Conservation (phyloP, 2,888 invertebrate genomes). For the Zygothrica quintamaculata region DNA sequence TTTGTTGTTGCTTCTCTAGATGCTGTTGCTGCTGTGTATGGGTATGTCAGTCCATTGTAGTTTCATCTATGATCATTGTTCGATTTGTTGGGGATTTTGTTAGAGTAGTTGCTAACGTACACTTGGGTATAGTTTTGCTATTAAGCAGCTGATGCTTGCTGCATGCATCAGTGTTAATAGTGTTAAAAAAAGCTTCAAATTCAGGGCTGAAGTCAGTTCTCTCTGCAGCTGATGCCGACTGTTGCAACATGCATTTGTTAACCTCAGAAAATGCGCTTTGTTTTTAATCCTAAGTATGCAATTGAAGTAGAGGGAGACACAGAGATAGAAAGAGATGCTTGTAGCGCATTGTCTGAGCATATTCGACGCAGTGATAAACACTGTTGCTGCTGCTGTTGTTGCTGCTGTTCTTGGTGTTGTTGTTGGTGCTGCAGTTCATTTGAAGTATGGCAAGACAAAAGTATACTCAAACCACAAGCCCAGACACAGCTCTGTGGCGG, state of each 20-base stretch:
- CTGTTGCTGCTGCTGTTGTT: slow-evolving; percentile 9
- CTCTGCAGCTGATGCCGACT: too few species aligned
- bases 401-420: slow-evolving; percentile 2
- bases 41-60: slow-evolving; percentile 33
- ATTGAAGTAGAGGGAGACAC: too few species aligned
- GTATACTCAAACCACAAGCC: not conserved
- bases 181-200: not conserved
- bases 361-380: slow-evolving; percentile 32
- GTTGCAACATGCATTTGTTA: too few species aligned
- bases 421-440: slow-evolving; percentile 38
- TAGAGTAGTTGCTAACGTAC: slow-evolving; percentile 2
- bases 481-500: not conserved
- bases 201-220: too few species aligned
- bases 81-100: slow-evolving; percentile 32
- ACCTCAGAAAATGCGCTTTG: too few species aligned
- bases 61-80: slow-evolving; percentile 48
- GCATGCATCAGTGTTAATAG: too few species aligned
- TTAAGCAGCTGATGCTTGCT: too few species aligned
- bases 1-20: slow-evolving; percentile 13
- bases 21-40: slow-evolving; percentile 1
- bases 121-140: too few species aligned
- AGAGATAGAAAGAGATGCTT: not conserved
- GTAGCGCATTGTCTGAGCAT: slow-evolving; percentile 33
- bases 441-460: slow-evolving; percentile 18
- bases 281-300: too few species aligned